These are phyloP conservation scores for Leucania comma DNA, from an alignment of 2,888 invertebrate genomes.

Conservation along the genomic window DNA sequence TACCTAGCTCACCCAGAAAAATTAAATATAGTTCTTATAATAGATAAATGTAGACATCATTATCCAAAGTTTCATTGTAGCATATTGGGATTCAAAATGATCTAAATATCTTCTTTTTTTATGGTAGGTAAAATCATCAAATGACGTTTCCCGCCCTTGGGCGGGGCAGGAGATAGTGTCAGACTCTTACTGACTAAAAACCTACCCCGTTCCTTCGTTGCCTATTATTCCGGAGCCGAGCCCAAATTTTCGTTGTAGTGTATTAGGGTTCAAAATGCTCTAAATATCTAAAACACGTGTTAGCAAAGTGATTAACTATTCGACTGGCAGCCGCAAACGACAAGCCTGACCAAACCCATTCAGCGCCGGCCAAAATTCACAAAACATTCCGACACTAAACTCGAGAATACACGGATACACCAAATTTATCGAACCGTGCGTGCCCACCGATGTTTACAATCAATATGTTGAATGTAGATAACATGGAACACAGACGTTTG, in stretches of 20 bases:
- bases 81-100: neutral
- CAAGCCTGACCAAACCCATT: slow-evolving; percentile 37
- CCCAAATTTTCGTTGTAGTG: neutral
- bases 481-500: slow-evolving; percentile 54
- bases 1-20: too few relatives aligned
- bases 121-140: too few relatives aligned
- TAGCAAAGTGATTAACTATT: slow-evolving; percentile 40
- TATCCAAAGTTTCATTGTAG: neutral
- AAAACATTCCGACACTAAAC: slow-evolving; percentile 33
- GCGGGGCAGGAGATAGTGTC: too few relatives aligned
- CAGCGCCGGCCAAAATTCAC: slow-evolving; percentile 24
- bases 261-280: neutral
- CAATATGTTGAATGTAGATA: slow-evolving; percentile 63
- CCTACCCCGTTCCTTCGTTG: too few relatives aligned
- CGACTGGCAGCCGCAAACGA: slow-evolving; percentile 24
- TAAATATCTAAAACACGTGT: slow-evolving; percentile 37
- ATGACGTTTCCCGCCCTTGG: too few relatives aligned
- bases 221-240: too few relatives aligned
- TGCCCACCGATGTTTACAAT: slow-evolving; percentile 62
- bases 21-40: neutral
- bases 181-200: too few relatives aligned
- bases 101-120: slow-evolving; percentile 32
- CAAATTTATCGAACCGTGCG: slow-evolving; percentile 51
- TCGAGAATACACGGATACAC: slow-evolving; percentile 37
- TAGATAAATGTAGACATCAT: neutral